phyloP scores from a whole-genome alignment of 2,113 vertebrate species.

The Chloroceryle aenea region DNA sequence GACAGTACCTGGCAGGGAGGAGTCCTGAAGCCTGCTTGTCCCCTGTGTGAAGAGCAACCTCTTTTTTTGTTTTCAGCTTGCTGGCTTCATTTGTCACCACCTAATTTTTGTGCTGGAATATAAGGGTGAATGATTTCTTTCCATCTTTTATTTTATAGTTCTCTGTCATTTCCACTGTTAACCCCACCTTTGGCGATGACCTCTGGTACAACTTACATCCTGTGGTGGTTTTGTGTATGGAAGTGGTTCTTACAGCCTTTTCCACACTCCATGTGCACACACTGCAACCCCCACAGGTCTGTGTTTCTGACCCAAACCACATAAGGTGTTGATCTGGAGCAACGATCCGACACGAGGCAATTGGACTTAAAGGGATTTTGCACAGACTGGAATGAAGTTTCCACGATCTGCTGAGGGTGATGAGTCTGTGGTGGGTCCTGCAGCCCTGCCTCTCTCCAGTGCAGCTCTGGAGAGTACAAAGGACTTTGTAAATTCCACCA shows the following conservation, averaged over 20 bases:
- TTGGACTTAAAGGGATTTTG: not conserved
- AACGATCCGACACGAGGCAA: not conserved
- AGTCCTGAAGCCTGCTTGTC: not conserved
- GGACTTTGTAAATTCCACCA: not conserved
- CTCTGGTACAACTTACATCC: not conserved
- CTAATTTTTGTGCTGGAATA: not conserved
- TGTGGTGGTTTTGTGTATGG: not conserved
- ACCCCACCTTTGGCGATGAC: not conserved
- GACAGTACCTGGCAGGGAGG: not conserved
- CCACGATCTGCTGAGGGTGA: not conserved
- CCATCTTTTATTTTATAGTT: not conserved
- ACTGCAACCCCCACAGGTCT: not conserved
- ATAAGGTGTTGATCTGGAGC: not conserved
- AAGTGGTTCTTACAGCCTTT: not conserved
- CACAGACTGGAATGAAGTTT: not conserved
- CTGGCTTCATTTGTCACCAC: not conserved
- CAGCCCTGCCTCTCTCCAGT: not conserved
- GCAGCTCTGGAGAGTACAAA: not conserved
- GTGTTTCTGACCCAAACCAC: not conserved
- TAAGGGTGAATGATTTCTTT: not conserved
- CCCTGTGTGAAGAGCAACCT: not conserved
- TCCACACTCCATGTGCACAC: not conserved
- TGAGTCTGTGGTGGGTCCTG: not conserved
- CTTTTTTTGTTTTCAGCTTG: not conserved
- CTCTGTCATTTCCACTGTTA: not conserved